Conservation (phyloP, 2,797 vertebrate genomes). For the Sarcoramphus papa region DNA sequence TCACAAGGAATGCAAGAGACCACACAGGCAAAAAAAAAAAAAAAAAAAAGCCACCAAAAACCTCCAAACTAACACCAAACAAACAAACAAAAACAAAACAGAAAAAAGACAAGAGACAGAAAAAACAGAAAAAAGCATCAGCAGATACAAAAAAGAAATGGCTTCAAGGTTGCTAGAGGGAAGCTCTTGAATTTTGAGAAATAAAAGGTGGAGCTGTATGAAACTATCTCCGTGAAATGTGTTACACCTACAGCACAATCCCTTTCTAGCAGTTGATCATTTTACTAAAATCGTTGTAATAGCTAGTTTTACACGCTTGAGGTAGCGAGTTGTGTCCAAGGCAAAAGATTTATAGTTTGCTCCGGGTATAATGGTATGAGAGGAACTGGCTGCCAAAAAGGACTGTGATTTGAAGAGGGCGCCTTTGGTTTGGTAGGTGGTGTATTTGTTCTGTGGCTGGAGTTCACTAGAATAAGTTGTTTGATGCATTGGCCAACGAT, state of each 20-base stretch:
- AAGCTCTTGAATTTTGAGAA: not conserved
- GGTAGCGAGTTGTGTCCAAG: conserved; percentile 5
- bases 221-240: not conserved
- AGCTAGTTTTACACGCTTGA: not conserved
- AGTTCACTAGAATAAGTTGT: conserved; percentile 55
- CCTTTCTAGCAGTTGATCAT: conserved; percentile 16
- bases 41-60: not conserved
- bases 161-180: not conserved
- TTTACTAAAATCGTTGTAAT: not conserved
- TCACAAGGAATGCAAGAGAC: not conserved
- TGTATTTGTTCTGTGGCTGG: conserved; percentile 64
- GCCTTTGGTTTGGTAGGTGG: conserved; percentile 64
- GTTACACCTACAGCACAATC: not conserved
- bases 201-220: not conserved
- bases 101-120: not conserved
- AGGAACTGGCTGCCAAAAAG: conserved; percentile 39
- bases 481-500: conserved; percentile 53
- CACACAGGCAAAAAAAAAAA: not conserved
- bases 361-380: conserved; percentile 25
- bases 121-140: not conserved
- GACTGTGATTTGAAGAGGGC: conserved; percentile 63
- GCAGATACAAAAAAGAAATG: not conserved
- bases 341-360: conserved; percentile 56
- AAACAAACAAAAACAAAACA: not conserved
- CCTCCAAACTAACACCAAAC: not conserved